phyloP scores from a whole-genome alignment of 2,797 vertebrate species.

The Darevskia nairensis region DNA sequence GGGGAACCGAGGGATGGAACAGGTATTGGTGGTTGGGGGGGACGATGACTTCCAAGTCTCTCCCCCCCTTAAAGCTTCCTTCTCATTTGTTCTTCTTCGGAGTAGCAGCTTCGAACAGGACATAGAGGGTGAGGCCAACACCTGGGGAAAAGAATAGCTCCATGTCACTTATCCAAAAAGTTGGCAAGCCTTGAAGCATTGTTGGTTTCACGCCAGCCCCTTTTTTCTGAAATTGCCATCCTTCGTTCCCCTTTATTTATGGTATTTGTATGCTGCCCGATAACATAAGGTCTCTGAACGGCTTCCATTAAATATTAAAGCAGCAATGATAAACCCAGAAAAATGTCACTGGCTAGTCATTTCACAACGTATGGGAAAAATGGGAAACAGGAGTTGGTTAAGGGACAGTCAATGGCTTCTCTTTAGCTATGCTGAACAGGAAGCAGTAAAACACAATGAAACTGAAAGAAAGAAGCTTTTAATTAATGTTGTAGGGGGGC shows the following conservation, averaged over 20 bases:
- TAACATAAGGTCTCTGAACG: too few relatives aligned
- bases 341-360: too few relatives aligned
- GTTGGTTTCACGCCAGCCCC: not conserved
- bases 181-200: not conserved
- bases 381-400: not conserved
- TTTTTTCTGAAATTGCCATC: not conserved
- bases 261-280: not conserved
- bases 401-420: not conserved
- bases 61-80: not conserved
- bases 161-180: not conserved
- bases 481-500: not conserved
- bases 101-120: constrained; percentile 59
- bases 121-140: constrained; percentile 48
- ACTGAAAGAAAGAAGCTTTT: not conserved
- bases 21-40: too few relatives aligned
- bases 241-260: not conserved
- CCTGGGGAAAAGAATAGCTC: constrained; percentile 31
- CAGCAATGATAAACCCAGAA: not conserved
- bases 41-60: not conserved
- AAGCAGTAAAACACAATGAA: not conserved
- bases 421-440: not conserved
- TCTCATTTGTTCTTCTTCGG: constrained; percentile 55
- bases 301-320: too few relatives aligned
- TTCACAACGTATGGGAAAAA: too few relatives aligned
- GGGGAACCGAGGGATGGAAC: not conserved